These are phyloP conservation scores for Plebejus melissa DNA, from an alignment of 2,888 invertebrate species.

Conservation along the genomic window DNA sequence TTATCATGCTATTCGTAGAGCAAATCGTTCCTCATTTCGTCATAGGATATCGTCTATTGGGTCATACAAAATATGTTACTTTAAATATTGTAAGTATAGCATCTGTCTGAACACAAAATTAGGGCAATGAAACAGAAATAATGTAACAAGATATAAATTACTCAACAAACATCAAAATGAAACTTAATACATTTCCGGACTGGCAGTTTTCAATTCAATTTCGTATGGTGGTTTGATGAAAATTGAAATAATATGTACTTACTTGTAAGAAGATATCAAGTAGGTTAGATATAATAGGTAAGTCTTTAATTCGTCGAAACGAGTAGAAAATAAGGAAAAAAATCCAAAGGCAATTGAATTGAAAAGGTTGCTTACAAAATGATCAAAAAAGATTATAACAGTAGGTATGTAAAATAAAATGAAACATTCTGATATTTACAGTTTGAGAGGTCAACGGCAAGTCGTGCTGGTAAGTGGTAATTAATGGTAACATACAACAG, in stretches of 20 bases:
- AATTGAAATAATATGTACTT: too few species aligned
- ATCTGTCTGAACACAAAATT: conserved; percentile 10
- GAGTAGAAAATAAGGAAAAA: conserved; percentile 15
- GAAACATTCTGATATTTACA: not conserved
- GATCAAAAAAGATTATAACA: conserved; percentile 62
- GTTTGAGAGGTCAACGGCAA: not conserved
- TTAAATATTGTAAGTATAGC: not conserved
- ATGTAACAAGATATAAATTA: conserved; percentile 19
- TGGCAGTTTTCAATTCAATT: conserved; percentile 2
- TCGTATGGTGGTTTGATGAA: not conserved
- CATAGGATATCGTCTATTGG: not conserved
- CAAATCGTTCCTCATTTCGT: not conserved
- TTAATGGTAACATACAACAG: conserved; percentile 25
- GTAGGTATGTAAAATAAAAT: conserved; percentile 18
- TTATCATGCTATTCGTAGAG: not conserved
- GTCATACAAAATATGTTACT: not conserved
- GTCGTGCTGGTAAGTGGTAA: conserved; percentile 5
- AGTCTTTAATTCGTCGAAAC: not conserved
- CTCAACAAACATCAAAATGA: conserved; percentile 3
- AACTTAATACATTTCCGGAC: not conserved
- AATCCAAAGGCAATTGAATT: conserved; percentile 31
- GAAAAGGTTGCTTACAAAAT: not conserved
- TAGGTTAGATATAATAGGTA: not conserved
- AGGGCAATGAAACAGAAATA: not conserved
- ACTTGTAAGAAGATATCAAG: not conserved